phyloP scores from a whole-genome alignment of 2,797 vertebrate genomes.

The Crocidura indochinensis region DNA sequence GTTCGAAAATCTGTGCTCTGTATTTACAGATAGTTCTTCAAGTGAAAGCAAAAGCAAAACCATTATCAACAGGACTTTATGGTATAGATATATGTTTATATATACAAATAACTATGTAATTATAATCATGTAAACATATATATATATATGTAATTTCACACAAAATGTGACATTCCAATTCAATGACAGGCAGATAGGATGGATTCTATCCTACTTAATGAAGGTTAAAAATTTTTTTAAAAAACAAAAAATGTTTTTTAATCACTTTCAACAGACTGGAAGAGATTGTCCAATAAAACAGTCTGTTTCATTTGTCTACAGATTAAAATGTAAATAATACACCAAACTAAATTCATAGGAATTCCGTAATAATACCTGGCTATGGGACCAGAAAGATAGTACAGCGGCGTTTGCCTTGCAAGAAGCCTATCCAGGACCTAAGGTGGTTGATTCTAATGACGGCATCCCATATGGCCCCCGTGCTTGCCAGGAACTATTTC shows the following conservation, averaged over 20 bases:
- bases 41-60: background rate
- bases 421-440: no score
- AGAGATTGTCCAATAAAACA: background rate
- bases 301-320: background rate
- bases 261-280: no score
- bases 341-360: background rate
- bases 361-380: background rate
- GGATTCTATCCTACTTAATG: background rate
- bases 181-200: background rate
- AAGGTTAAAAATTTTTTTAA: background rate
- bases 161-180: background rate
- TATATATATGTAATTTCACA: background rate
- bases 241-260: no score
- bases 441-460: no score
- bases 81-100: background rate
- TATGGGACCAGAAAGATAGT: no score
- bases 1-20: background rate
- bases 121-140: background rate
- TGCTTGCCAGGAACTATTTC: no score
- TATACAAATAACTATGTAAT: background rate
- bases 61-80: background rate
- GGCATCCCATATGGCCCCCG: no score
- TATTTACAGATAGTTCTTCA: background rate
- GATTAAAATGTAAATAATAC: background rate
- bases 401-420: no score